These are phyloP conservation scores for Leptosomus discolor DNA, from an alignment of 2,113 vertebrate species.

Conservation along the genomic window DNA sequence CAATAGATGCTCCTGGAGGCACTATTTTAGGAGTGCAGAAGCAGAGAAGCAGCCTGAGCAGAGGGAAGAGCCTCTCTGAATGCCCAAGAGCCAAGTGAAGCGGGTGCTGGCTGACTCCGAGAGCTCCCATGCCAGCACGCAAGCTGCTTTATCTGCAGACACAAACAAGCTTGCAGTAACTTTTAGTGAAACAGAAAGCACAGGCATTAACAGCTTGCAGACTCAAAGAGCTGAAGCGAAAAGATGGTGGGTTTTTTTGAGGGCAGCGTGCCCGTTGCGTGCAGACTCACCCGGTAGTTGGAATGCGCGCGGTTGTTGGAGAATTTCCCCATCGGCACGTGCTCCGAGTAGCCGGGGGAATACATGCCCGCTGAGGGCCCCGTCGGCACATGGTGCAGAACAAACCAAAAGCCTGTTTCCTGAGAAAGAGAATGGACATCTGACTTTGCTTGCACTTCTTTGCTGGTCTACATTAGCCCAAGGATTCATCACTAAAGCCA, in stretches of 20 bases:
- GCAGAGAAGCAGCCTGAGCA: neutral
- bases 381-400: slow-evolving; percentile 93
- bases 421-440: slow-evolving; percentile 40
- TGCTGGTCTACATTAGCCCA: neutral
- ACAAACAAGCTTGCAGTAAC: neutral
- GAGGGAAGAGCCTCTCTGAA: neutral
- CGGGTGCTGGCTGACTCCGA: neutral
- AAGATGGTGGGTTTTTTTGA: neutral
- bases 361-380: slow-evolving; percentile 92
- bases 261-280: neutral
- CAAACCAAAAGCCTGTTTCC: slow-evolving; percentile 98
- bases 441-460: neutral
- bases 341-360: slow-evolving; percentile 88
- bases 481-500: neutral
- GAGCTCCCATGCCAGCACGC: neutral
- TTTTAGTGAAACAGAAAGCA: neutral
- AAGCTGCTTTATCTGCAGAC: neutral
- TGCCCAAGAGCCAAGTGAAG: neutral
- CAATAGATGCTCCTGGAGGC: slow-evolving; percentile 18
- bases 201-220: neutral
- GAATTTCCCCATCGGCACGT: slow-evolving; percentile 90
- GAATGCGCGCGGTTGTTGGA: slow-evolving; percentile 94
- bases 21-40: neutral
- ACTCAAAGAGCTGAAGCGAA: neutral
- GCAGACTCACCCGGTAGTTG: slow-evolving; percentile 89